phyloP scores from a whole-genome alignment of 2,113 vertebrate species.

The Bos indicus region DNA sequence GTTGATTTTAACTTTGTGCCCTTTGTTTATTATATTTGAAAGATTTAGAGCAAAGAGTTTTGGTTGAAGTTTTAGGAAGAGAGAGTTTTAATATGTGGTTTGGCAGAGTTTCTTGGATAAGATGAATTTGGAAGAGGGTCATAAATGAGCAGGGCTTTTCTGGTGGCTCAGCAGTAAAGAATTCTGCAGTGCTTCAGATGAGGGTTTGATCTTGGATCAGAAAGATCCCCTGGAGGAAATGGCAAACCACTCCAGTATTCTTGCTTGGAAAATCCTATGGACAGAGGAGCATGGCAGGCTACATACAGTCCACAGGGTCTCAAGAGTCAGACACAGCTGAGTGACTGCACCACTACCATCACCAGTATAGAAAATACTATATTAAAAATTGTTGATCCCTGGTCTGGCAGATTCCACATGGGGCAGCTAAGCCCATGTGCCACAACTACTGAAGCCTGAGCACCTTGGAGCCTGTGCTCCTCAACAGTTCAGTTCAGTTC shows the following conservation, averaged over 20 bases:
- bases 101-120: conserved; percentile 16
- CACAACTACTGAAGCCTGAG: not conserved
- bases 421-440: not conserved
- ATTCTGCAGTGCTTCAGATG: not conserved
- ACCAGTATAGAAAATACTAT: not conserved
- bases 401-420: not conserved
- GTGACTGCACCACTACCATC: not conserved
- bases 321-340: not conserved
- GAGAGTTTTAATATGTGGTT: not conserved
- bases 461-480: not conserved
- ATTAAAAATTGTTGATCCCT: not conserved
- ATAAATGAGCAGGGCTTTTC: not conserved
- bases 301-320: not conserved
- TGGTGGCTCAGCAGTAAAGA: not conserved
- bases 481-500: not conserved
- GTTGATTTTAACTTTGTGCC: not conserved
- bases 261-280: not conserved
- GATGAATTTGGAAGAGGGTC: not conserved
- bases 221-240: not conserved
- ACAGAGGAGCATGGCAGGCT: not conserved
- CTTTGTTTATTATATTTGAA: not conserved
- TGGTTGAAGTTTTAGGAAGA: not conserved
- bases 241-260: not conserved
- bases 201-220: not conserved
- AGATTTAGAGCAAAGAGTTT: not conserved